Base-by-base conservation (phyloP, 64 coral and sea anemone genomes). In the Stichodactyla mertensii region DNA sequence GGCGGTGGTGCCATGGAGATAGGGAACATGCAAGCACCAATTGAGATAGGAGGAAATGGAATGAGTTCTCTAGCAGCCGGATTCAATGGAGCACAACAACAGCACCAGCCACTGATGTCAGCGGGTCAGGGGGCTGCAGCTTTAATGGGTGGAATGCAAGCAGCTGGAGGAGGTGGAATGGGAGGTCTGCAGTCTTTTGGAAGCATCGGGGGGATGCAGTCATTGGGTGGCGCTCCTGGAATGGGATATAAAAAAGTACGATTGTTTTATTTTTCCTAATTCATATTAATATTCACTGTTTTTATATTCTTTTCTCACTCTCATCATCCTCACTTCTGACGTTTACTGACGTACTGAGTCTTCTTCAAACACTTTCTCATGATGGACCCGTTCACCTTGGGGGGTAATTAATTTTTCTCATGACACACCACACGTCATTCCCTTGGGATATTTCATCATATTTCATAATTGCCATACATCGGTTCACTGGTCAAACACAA, bases 131-230 rank as follows among this genome's bases (percentile, higher is more conserved):
- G 36, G 0, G 80, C 57, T 54, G 78, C 78, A 54, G 10, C 78
- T 31, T 10, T 74, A 9, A 74, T 74, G 78, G 78, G 54, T 57
- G 60, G 55, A 23, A 58, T 85, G 83, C 18, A 7, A 64, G n/a
- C 55, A 23, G 55, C 83, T 57, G 83, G 15, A 24, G 83, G 20
- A 26, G 57, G 55, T 13, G 61, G 78, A 5, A 53, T 81, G 36
- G 83, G 56, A 58, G 57, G 83, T 61, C 36, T 81, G 78, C 36
- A 53, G 78, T 53, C 52, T 1, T 80, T 52, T 81, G 27, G 56
- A 64, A 52, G 56, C 19, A 58, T 85, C 51, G 80, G 52, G 16
- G 80, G 80, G 24, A 12, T 82, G 36, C 80, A 82, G 16, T 85
- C 54, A 9, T 81, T 81, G 52, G 36, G 36, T 81, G 36, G 78